These are phyloP conservation scores for Platypus cylindrus DNA, from an alignment of 2,888 invertebrate genomes.

Conservation along the genomic window DNA sequence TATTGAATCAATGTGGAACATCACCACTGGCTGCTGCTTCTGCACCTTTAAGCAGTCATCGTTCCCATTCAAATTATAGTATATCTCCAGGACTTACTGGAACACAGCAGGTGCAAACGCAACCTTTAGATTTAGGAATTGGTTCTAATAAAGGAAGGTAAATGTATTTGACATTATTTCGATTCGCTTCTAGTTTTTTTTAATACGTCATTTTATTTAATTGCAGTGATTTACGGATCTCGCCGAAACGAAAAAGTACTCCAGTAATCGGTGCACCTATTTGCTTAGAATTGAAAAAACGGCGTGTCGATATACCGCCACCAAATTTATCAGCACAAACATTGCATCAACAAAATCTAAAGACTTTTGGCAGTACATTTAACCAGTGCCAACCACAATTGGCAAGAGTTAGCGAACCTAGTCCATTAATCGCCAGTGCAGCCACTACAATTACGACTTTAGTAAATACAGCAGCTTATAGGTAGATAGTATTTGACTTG, in stretches of 20 bases:
- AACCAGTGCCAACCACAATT: constrained; percentile 35
- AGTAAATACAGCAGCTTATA: constrained; percentile 48
- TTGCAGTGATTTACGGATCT: constrained; percentile 20
- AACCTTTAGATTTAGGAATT: constrained; percentile 66
- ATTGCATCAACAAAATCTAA: constrained; percentile 17
- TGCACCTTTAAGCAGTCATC: constrained; percentile 29
- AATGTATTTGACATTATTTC: not conserved
- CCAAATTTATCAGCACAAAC: too few relatives aligned
- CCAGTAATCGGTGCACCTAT: constrained; percentile 37
- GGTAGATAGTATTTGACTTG: constrained; percentile 10
- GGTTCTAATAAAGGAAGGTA: constrained; percentile 36
- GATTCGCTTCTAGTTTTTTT: not conserved
- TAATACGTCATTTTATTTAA: constrained; percentile 2
- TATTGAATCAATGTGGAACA: constrained; percentile 38
- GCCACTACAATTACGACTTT: constrained; percentile 57
- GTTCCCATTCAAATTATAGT: constrained; percentile 26
- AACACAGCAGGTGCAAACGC: constrained; percentile 51
- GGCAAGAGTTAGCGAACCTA: constrained; percentile 48
- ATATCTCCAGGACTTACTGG: constrained; percentile 28
- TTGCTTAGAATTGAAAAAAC: constrained; percentile 49
- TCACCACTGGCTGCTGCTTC: constrained; percentile 37
- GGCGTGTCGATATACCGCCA: constrained; percentile 41
- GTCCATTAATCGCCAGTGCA: constrained; percentile 57
- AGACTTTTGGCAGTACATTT: constrained; percentile 19
- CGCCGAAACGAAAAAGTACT: constrained; percentile 52